Base-by-base conservation (phyloP, 2,113 vertebrate genomes). In the Halcyon senegalensis region DNA sequence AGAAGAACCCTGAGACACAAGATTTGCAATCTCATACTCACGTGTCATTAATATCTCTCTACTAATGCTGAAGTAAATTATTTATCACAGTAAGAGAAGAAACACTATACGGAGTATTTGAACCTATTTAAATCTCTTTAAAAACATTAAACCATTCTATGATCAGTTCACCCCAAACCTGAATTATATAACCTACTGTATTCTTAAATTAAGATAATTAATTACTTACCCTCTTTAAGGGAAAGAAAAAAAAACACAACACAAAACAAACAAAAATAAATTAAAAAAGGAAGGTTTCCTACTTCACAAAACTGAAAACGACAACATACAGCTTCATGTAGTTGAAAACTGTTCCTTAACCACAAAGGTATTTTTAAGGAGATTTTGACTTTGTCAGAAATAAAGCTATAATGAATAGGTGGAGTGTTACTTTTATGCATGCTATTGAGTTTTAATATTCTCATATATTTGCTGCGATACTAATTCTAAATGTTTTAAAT, bases 321-420 rank as follows among this genome's bases (percentile, higher is more conserved):
- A 91, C 60, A 74, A 31, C 48, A 82, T 43, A 63, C 33, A 95
- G 66, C n/a, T 94, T 90, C 48, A 58, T 63, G 13, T 2, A 18
- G 41, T 7, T 85, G 87, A 93, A 90, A 95, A 80, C 79, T 60
- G 53, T 63, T 91, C 58, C 43, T 84, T 96, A 92, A 94, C 92
- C 95, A 95, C 94, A 96, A 64, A 88, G 8, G 89, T 7, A 80
- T 23, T 94, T 95, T 92, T 83, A 95, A 97, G 86, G 75, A 97
- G 74, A 93, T 92, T 91, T 90, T 84, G 62, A 82, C 70, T 97
- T 94, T 93, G 64, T 93, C 69, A 77, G 33, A 96, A 92, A 96
- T 58, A 68, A 93, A 74, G 13, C 79, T 84, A 13, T 58, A 91
- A 93, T 51, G 69, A 96, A 95, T 84, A 64, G 10, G 59, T 60